Evolutionary conservation across 2,113 vertebrate species (phyloP), one percentile per base, ranked within the genome.

Genomic region (Oncorhynchus nerka): DNA sequence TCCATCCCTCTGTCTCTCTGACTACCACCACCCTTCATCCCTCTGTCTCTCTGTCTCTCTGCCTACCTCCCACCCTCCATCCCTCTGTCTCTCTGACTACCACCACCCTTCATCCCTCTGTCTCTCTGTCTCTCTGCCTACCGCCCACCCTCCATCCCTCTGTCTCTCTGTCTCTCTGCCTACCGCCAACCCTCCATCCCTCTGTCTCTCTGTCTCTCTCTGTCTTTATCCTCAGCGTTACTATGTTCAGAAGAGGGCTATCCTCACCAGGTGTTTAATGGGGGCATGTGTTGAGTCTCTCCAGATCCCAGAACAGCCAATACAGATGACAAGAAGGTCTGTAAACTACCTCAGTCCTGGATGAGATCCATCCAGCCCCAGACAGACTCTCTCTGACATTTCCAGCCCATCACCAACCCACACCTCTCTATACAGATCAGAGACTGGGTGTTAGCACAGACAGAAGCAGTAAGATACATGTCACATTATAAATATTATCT

Each of bases 391-490:
- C 68, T 26, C 68, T 69, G 68, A 20, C 32, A 48, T 26, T 39
- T 78, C 4, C 49, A 51, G 49, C 15, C 49, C 49, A 51, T 15
- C 49, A 9, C 8, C 39, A 39, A 39, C 15, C 15, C 64, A 4
- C 48, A 30, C 68, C 80, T 77, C 59, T 61, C 7, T 82, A 90
- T 57, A 83, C 72, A 77, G 69, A 22, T 77, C 79, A 82, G 20
- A 22, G 61, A 22, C 20, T 64, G 61, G n/a, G 76, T 69, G 30
- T 80, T 80, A 83, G 74, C 82, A 85, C 84, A 88, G 79, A 66
- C 76, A 83, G 88, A 86, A 88, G 84, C 85, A 87, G 80, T 32
- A 76, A 86, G 87, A 89, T 87, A 80, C 77, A 82, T 85, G 80
- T 70, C 76, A 75, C 79, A 57, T 83, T 71, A 73, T 84, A 87